A percentile compares a stretch with the other conserved stretches of the same genome.
phyloP scores from a whole-genome alignment of 1,140 invertebrate genomes.

The Pogonus chalceus region DNA sequence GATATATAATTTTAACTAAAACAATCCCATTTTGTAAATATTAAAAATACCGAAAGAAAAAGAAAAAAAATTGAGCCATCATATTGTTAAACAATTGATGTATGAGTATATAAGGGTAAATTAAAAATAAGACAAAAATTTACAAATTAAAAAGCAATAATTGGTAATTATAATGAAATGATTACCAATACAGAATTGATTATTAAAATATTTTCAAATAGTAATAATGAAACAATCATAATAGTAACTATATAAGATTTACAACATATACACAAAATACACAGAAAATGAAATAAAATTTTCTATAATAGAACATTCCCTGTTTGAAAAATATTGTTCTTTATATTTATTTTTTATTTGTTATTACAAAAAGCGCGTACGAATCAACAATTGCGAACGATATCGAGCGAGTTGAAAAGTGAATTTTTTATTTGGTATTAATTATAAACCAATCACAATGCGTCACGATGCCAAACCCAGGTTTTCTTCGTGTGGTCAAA shows the following conservation, averaged over 20 bases:
- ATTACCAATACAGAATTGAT: too few relatives aligned
- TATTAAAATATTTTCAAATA: too few relatives aligned
- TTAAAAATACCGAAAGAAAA: too few relatives aligned
- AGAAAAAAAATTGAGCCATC: too few relatives aligned
- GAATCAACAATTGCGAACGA: background rate
- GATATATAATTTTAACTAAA: too few relatives aligned
- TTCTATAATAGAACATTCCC: background rate
- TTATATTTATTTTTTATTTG: background rate
- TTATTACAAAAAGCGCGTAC: background rate
- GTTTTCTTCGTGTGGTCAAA: slow-evolving; percentile 85
- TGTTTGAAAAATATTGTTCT: background rate
- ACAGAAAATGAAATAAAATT: background rate
- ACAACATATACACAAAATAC: background rate
- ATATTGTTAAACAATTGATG: too few relatives aligned
- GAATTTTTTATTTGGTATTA: background rate
- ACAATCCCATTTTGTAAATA: too few relatives aligned
- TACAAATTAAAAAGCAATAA: too few relatives aligned
- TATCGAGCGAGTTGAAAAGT: background rate
- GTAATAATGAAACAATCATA: too few relatives aligned
- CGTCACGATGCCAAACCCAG: slow-evolving; percentile 84
- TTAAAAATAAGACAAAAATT: too few relatives aligned
- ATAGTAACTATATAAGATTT: background rate
- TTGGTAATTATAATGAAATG: too few relatives aligned
- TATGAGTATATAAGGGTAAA: too few relatives aligned
- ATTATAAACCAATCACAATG: slow-evolving; percentile 49